Evolutionary conservation across 2,797 vertebrate genomes (phyloP).

Genomic region (Crossoptilon crossoptilon): DNA sequence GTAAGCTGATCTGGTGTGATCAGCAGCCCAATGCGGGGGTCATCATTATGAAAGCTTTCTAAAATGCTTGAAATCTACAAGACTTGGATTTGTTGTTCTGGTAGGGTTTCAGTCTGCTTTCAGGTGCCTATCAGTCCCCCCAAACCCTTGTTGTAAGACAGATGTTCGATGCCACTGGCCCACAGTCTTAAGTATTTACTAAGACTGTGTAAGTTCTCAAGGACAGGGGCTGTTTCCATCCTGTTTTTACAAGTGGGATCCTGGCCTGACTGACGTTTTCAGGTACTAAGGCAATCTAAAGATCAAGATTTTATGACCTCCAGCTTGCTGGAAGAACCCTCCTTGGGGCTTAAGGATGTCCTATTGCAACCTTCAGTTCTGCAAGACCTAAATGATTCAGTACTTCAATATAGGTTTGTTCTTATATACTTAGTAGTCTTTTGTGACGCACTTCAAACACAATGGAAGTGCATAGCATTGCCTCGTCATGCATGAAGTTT

Average conservation of each 20-base stretch:
- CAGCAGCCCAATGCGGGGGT: neutral
- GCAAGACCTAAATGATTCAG: conserved; percentile 54
- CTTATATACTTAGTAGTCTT: conserved; percentile 50
- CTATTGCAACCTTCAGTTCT: conserved; percentile 70
- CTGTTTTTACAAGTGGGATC: neutral
- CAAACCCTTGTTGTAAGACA: neutral
- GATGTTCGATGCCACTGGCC: neutral
- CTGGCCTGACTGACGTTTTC: conserved; percentile 40
- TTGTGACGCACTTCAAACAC: conserved; percentile 45
- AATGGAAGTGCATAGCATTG: conserved; percentile 47
- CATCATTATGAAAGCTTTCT: neutral
- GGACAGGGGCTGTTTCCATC: neutral
- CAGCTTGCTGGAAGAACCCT: conserved; percentile 33
- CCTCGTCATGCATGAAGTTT: conserved; percentile 57
- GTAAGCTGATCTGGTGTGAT: neutral
- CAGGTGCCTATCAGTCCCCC: neutral
- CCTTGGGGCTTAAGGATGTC: neutral
- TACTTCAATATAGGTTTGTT: conserved; percentile 57
- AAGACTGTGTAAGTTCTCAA: neutral
- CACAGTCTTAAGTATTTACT: neutral
- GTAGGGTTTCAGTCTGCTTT: neutral
- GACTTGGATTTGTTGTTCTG: neutral
- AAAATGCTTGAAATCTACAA: neutral
- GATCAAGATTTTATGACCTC: neutral
- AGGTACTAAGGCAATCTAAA: conserved; percentile 22